Conservation (phyloP, 2,113 vertebrate species). For the Elephas maximus region DNA sequence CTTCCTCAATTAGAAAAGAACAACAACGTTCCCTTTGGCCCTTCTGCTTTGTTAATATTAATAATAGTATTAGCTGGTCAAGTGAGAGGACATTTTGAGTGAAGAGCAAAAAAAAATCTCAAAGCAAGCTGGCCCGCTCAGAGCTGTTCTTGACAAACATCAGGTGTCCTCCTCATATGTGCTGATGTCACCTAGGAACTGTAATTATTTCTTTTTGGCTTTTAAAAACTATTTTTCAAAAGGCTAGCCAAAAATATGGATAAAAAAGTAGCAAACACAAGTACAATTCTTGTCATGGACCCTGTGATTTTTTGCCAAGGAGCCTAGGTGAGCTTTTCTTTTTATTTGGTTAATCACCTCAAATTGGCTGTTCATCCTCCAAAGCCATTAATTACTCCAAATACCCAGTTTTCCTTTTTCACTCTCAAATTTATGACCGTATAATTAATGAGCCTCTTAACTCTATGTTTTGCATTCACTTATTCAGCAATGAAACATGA, state of each 20-base stretch:
- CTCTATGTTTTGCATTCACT: constrained; percentile 57
- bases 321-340: constrained; percentile 48
- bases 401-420: constrained; percentile 72
- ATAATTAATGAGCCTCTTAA: constrained; percentile 79
- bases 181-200: neutral
- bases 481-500: constrained; percentile 62
- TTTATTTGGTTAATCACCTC: constrained; percentile 64
- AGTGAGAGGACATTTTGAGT: neutral
- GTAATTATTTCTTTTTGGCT: neutral
- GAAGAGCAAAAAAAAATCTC: neutral
- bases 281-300: neutral
- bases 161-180: neutral
- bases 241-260: neutral
- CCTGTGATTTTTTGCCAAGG: constrained; percentile 14
- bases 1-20: constrained; percentile 13
- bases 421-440: constrained; percentile 71
- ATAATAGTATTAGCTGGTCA: neutral
- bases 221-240: neutral
- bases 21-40: neutral
- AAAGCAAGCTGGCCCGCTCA: neutral
- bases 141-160: neutral
- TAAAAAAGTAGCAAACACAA: neutral
- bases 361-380: constrained; percentile 61
- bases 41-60: neutral
- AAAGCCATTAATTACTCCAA: constrained; percentile 73